Evolutionary conservation across 2,888 invertebrate species (phyloP).

Genomic region (Diarsia brunnea): DNA sequence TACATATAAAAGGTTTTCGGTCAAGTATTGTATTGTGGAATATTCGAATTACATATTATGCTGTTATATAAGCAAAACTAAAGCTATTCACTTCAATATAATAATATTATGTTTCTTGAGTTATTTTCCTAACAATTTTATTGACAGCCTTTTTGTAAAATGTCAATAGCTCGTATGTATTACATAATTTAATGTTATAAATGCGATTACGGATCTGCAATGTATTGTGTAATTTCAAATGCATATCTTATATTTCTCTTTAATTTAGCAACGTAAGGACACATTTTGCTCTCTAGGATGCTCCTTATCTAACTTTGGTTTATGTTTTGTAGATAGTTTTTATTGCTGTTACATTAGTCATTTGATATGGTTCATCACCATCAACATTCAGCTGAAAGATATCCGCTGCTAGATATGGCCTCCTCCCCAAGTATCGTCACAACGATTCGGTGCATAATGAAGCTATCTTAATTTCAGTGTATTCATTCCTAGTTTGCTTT

Average conservation of each 20-base stretch:
- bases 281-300: background rate
- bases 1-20: slow-evolving; percentile 10
- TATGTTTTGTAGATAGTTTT: background rate
- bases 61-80: slow-evolving; percentile 54
- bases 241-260: background rate
- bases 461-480: background rate
- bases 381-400: background rate
- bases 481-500: background rate
- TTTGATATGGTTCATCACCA: slow-evolving; percentile 1
- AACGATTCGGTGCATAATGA: background rate
- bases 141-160: slow-evolving; percentile 48
- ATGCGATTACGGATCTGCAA: slow-evolving; percentile 16
- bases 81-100: slow-evolving; percentile 43
- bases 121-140: slow-evolving; percentile 43
- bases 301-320: background rate
- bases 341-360: background rate
- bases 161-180: slow-evolving; percentile 47
- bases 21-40: slow-evolving; percentile 19
- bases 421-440: background rate
- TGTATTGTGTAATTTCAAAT: slow-evolving; percentile 25
- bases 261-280: background rate
- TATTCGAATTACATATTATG: slow-evolving; percentile 27
- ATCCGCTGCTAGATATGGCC: background rate
- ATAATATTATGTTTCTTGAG: slow-evolving; percentile 24
- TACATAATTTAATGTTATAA: slow-evolving; percentile 52